A percentile compares a stretch with the other conserved stretches of the same genome.
phyloP scores from a whole-genome alignment of 2,797 vertebrate genomes.

The Myotis myotis region DNA sequence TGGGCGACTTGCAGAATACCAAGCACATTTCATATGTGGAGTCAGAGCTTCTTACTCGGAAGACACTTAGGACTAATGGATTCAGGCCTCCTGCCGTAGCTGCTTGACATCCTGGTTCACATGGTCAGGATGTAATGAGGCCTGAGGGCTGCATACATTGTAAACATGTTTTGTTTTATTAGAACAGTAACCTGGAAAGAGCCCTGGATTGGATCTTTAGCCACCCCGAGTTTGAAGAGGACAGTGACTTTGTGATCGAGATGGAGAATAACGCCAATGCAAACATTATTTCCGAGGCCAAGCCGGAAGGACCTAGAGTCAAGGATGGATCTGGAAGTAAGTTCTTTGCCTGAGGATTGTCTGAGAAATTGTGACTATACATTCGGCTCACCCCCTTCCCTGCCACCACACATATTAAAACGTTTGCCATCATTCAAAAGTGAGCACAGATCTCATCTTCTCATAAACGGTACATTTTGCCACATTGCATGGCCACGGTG shows the following conservation, averaged over 20 bases:
- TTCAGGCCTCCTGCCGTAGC: background rate
- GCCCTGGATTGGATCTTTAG: conserved; percentile 98
- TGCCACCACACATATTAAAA: background rate
- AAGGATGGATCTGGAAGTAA: conserved; percentile 98
- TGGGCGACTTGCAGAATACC: background rate
- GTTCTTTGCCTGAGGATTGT: conserved; percentile 73
- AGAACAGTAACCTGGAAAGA: conserved; percentile 97
- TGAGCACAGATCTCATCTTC: background rate
- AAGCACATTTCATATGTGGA: background rate
- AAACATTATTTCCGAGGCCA: conserved; percentile 91
- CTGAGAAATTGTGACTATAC: background rate
- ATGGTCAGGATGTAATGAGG: background rate
- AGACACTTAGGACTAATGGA: background rate
- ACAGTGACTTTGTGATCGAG: conserved; percentile 88
- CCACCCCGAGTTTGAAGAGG: conserved; percentile 93
- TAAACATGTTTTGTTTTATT: conserved; percentile 57
- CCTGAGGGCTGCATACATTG: background rate
- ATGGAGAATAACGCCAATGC: conserved; percentile 91
- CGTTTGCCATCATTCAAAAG: background rate
- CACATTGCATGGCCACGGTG: background rate
- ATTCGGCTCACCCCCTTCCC: background rate
- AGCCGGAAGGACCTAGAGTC: conserved; percentile 90
- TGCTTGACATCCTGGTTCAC: background rate
- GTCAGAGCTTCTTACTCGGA: background rate
- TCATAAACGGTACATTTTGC: background rate